Evolutionary conservation across 2,113 vertebrate species (phyloP).

Genomic region (Actenoides lindsayi): DNA sequence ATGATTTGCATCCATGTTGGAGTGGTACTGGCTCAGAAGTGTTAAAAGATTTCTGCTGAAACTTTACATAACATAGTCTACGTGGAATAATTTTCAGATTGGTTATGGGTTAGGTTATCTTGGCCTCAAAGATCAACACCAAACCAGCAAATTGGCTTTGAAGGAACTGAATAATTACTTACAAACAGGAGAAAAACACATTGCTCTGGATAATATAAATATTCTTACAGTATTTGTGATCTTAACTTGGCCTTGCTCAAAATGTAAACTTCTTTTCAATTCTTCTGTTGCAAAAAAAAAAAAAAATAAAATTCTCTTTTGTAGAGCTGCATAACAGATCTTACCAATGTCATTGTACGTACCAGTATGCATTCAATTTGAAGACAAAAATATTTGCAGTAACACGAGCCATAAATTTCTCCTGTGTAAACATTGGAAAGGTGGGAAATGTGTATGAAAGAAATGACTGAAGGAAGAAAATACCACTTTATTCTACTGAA

Average conservation of each 20-base stretch:
- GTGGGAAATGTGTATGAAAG: not conserved
- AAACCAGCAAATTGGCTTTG: not conserved
- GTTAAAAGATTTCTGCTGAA: not conserved
- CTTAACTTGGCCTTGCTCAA: not conserved
- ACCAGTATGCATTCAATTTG: not conserved
- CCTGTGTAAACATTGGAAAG: constrained; percentile 7
- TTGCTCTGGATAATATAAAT: not conserved
- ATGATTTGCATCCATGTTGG: not conserved
- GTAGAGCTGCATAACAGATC: not conserved
- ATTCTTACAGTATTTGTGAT: not conserved
- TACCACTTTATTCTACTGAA: constrained; percentile 56
- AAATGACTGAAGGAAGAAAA: constrained; percentile 31
- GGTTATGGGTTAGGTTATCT: not conserved
- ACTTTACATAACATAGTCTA: rapidly evolving
- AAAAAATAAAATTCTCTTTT: not conserved
- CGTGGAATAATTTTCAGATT: not conserved
- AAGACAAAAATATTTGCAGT: constrained; percentile 18
- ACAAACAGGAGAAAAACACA: not conserved
- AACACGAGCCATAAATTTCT: not conserved
- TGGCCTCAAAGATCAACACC: not conserved
- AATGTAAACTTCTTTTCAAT: not conserved
- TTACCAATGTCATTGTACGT: not conserved
- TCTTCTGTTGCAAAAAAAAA: not conserved
- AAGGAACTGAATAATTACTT: not conserved
- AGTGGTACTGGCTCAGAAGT: not conserved